Conservation (phyloP, 2,888 invertebrate species). For the Melanostoma scalare region DNA sequence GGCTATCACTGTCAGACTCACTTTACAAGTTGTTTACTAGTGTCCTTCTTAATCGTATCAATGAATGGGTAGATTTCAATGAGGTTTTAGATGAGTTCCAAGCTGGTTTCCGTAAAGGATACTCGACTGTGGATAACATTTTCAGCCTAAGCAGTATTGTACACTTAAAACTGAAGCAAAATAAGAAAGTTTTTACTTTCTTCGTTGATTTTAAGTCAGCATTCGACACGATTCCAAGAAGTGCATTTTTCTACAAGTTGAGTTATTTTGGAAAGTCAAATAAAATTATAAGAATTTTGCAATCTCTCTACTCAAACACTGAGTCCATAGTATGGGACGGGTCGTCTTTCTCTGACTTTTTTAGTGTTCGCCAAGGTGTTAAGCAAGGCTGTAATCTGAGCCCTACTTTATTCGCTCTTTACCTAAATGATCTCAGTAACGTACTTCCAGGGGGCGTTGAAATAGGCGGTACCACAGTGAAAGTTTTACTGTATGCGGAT, state of each 20-base stretch:
- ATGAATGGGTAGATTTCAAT: not conserved
- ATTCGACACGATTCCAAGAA: no score
- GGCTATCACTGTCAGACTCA: not conserved
- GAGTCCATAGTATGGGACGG: no score
- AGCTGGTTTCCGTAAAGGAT: not conserved
- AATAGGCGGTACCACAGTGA: not conserved
- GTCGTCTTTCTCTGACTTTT: no score
- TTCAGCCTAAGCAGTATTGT: conserved; percentile 1
- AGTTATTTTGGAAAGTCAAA: no score
- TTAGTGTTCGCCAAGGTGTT: conserved; percentile 2
- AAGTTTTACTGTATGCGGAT: conserved; percentile 26
- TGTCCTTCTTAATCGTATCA: not conserved
- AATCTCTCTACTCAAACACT: no score
- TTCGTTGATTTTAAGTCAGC: no score
- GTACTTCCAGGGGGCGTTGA: not conserved
- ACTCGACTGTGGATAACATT: conserved; percentile 4
- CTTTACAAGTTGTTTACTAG: not conserved
- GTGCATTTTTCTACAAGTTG: no score
- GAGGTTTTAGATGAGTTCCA: not conserved
- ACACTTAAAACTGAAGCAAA: not conserved
- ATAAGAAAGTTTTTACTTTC: conserved; percentile 10
- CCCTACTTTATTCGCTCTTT: not conserved
- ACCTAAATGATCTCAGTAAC: conserved; percentile 7
- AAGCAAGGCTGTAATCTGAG: conserved; percentile 2
- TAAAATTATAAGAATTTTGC: no score